A percentile compares a stretch with the other conserved stretches of the same genome.
Conservation (phyloP, 2,888 invertebrate genomes). For the Fissipunctia ypsillon region DNA sequence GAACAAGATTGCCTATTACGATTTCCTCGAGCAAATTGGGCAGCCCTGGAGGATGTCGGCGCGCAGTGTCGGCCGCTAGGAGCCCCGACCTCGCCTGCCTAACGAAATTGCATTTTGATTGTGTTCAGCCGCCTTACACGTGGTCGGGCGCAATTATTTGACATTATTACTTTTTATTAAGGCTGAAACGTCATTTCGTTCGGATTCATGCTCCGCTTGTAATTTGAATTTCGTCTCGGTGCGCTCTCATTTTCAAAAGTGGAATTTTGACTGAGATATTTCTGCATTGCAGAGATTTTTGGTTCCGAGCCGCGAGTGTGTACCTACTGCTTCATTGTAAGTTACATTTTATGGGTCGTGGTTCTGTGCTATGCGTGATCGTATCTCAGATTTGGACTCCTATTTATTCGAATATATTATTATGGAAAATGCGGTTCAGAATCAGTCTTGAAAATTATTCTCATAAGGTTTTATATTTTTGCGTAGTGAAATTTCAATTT, state of each 20-base stretch:
- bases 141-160: constrained; percentile 81
- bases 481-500: constrained; percentile 37
- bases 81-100: constrained; percentile 63
- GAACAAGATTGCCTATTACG: constrained; percentile 67
- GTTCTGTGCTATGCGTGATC: constrained; percentile 17
- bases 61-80: constrained; percentile 60
- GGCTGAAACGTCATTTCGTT: constrained; percentile 69
- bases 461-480: constrained; percentile 13
- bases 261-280: constrained; percentile 57
- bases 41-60: constrained; percentile 63
- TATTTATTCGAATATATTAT: constrained; percentile 26
- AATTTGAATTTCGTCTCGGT: constrained; percentile 68
- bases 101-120: constrained; percentile 86
- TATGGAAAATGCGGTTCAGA: constrained; percentile 7
- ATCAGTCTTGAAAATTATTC: constrained; percentile 15
- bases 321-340: constrained; percentile 63
- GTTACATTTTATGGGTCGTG: constrained; percentile 50
- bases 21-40: constrained; percentile 66
- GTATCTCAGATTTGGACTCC: constrained; percentile 26
- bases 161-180: constrained; percentile 83
- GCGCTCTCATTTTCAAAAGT: constrained; percentile 64
- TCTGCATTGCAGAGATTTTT: constrained; percentile 65
- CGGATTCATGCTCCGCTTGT: constrained; percentile 64
- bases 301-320: constrained; percentile 47
- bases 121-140: constrained; percentile 79